These are phyloP conservation scores for Archips crataeganus DNA, from an alignment of 2,888 invertebrate genomes.

Conservation along the genomic window DNA sequence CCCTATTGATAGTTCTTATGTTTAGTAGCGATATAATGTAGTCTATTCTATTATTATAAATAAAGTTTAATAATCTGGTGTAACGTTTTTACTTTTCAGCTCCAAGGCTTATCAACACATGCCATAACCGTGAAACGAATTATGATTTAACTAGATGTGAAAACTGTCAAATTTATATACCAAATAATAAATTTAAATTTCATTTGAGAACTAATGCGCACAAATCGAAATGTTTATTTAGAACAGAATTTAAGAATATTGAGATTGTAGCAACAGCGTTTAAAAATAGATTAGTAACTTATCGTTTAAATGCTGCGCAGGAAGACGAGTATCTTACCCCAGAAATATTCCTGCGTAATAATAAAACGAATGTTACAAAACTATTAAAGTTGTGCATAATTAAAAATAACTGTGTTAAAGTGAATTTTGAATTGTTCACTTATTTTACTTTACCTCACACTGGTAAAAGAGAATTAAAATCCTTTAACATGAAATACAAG, in stretches of 20 bases:
- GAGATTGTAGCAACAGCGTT: neutral
- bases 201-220: constrained; percentile 1
- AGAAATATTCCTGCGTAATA: constrained; percentile 4
- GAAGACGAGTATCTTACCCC: neutral
- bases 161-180: neutral
- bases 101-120: too few species aligned
- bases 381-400: constrained; percentile 1
- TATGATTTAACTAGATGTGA: neutral
- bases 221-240: neutral
- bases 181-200: constrained; percentile 8
- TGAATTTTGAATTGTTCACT: neutral
- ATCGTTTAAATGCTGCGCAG: constrained; percentile 1
- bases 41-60: too few species aligned
- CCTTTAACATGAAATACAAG: neutral
- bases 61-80: too few species aligned
- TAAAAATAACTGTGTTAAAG: neutral
- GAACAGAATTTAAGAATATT: constrained; percentile 2
- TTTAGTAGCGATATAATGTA: too few species aligned
- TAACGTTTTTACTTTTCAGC: too few species aligned
- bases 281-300: constrained; percentile 2
- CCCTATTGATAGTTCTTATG: too few species aligned
- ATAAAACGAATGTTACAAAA: neutral
- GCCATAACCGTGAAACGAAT: neutral
- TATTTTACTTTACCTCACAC: neutral
- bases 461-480: constrained; percentile 1